Base-by-base conservation (phyloP, 2,113 vertebrate genomes). In the Orthonyx spaldingii region DNA sequence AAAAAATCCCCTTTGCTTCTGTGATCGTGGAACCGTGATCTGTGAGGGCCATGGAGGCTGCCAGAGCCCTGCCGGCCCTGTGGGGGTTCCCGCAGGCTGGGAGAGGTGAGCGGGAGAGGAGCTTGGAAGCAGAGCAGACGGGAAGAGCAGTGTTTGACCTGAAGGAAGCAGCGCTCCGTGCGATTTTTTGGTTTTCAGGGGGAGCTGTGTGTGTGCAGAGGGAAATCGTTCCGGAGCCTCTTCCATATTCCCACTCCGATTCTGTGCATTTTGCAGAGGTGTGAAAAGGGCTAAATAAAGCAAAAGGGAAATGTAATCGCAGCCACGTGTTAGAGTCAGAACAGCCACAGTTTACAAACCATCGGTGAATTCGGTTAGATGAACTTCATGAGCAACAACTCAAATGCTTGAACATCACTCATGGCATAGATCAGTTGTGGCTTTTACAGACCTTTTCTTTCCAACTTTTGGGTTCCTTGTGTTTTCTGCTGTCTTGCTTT, bases 201-300 rank as follows among this genome's bases (percentile, higher is more conserved):
- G 64, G 76, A 93, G 56, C 69, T 82, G 49, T 32, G 52, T 84
- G 1, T 27, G 7, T 0, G 13, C 85, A 35, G 64, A 57, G 19
- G 42, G 17, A 49, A 28, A 61, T 46, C 63, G 3, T 6, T 33
- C 35, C 23, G 64, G 35, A 84, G 82, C 50, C 46, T 37, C 50
- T 87, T 42, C 52, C 14, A 28, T 61, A 1, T 44, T 11, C 66
- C 72, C 85, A 30, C 42, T n/a, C 59, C 50, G 0, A n/a, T 87
- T 63, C 4, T 66, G 63, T 27, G 64, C 27, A 0, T 42, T 79
- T 74, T 79, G 75, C 78, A 70, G 76, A 81, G 78, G 75, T 83
- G 90, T 56, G 35, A 87, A 77, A 76, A 44, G 1, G 68, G 71
- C 59, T 93, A 57, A 93, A 92, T 89, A 87, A 95, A 97, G 90